phyloP scores from a whole-genome alignment of 2,888 invertebrate species.

The Trilocha varians region DNA sequence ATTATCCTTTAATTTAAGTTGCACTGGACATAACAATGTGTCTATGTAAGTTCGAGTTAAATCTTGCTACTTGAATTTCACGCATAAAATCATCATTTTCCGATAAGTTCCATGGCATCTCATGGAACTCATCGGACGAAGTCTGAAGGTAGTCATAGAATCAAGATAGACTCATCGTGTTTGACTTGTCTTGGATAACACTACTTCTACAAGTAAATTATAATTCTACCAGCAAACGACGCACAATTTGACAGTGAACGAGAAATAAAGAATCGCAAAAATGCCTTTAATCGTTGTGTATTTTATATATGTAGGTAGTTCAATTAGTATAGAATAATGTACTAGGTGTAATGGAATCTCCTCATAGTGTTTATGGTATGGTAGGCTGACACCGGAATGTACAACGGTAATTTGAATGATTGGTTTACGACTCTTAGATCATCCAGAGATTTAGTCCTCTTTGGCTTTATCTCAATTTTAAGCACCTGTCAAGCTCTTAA shows the following conservation, averaged over 20 bases:
- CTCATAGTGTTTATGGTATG: constrained; percentile 9
- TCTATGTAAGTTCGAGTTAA: no score
- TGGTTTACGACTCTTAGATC: neutral
- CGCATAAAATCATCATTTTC: no score
- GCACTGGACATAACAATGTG: no score
- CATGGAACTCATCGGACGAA: no score
- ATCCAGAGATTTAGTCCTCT: no score
- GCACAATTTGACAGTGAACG: constrained; percentile 27
- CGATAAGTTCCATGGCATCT: no score
- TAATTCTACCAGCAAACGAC: constrained; percentile 8
- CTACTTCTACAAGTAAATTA: neutral
- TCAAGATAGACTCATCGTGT: no score
- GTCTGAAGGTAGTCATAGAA: no score
- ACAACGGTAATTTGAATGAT: constrained; percentile 1
- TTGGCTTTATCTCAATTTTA: no score
- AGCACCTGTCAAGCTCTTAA: no score
- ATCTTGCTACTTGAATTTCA: no score
- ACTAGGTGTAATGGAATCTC: constrained; percentile 48
- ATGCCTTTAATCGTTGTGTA: constrained; percentile 56
- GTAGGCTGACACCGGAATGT: neutral
- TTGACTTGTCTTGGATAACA: neutral
- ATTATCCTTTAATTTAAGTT: no score
- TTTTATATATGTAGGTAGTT: constrained; percentile 25
- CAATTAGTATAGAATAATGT: constrained; percentile 30
- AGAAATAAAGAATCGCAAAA: constrained; percentile 35